A percentile compares a stretch with the other conserved stretches of the same genome.
Evolutionary conservation across 2,888 invertebrate genomes (phyloP).

Genomic region (Thymelicus sylvestris): DNA sequence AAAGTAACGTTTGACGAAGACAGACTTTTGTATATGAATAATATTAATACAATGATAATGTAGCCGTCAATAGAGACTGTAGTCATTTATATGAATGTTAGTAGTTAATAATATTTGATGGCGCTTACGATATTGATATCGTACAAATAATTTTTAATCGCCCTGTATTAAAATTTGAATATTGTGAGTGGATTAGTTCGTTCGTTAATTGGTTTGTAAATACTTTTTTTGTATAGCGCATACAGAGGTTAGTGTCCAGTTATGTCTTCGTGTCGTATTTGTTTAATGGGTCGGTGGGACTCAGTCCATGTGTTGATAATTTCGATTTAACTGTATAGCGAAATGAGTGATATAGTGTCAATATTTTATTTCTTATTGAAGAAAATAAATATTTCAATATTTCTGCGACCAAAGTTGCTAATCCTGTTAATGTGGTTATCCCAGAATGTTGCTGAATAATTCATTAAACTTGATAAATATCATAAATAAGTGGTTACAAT

Average conservation of each 20-base stretch:
- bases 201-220: slow-evolving; percentile 62
- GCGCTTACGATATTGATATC: slow-evolving; percentile 54
- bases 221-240: slow-evolving; percentile 51
- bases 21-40: slow-evolving; percentile 37
- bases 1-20: slow-evolving; percentile 31
- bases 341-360: slow-evolving; percentile 39
- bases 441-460: slow-evolving; percentile 6
- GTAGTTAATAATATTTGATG: slow-evolving; percentile 66
- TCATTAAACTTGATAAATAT: background rate
- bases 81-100: slow-evolving; percentile 79
- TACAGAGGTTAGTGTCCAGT: slow-evolving; percentile 35
- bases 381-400: background rate
- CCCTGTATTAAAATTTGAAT: slow-evolving; percentile 21
- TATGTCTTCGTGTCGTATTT: slow-evolving; percentile 33
- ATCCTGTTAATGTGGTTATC: slow-evolving; percentile 11
- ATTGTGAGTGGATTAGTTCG: slow-evolving; percentile 42
- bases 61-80: slow-evolving; percentile 75
- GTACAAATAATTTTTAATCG: slow-evolving; percentile 25
- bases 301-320: slow-evolving; percentile 38
- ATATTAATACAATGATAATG: slow-evolving; percentile 47
- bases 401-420: background rate
- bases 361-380: slow-evolving; percentile 42
- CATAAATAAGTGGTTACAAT: background rate
- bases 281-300: slow-evolving; percentile 24
- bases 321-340: slow-evolving; percentile 37